Conservation (phyloP, 2,113 vertebrate species). For the Tachuris rubrigastra region DNA sequence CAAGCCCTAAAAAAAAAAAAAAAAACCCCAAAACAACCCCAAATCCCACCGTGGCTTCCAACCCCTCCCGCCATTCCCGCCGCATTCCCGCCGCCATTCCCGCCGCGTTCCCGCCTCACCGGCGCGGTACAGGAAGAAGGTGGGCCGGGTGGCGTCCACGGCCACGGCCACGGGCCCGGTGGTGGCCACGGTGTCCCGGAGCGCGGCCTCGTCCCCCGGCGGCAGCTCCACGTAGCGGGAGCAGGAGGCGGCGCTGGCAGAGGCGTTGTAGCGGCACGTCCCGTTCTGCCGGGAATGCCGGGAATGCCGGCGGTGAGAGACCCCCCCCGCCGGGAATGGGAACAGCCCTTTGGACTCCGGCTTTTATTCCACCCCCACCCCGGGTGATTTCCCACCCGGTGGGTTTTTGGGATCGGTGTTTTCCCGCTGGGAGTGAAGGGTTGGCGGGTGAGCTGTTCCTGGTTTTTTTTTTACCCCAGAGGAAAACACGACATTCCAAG, state of each 20-base stretch:
- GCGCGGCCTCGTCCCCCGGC: conserved; percentile 55
- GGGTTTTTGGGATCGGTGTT: too few species aligned
- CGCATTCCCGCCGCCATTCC: too few species aligned
- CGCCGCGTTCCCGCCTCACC: background rate
- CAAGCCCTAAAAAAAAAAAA: too few species aligned
- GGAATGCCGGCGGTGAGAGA: background rate
- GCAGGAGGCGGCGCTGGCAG: conserved; percentile 81
- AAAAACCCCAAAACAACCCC: too few species aligned
- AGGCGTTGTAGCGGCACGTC: conserved; percentile 76
- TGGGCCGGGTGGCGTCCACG: conserved; percentile 79
- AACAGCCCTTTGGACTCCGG: too few species aligned
- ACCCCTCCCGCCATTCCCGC: too few species aligned
- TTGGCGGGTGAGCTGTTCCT: too few species aligned
- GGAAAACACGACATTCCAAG: fast-evolving
- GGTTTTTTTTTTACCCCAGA: too few species aligned
- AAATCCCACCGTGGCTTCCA: too few species aligned
- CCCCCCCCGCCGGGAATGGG: too few species aligned
- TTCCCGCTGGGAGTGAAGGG: too few species aligned
- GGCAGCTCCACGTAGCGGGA: conserved; percentile 73
- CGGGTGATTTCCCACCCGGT: too few species aligned
- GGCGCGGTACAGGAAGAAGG: conserved; percentile 74
- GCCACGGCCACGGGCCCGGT: conserved; percentile 87
- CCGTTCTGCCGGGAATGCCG: conserved; percentile 11
- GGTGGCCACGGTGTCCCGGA: conserved; percentile 78
- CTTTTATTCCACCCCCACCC: background rate